phyloP scores from a whole-genome alignment of 2,113 vertebrate species.

The Sporophila hypoxantha region DNA sequence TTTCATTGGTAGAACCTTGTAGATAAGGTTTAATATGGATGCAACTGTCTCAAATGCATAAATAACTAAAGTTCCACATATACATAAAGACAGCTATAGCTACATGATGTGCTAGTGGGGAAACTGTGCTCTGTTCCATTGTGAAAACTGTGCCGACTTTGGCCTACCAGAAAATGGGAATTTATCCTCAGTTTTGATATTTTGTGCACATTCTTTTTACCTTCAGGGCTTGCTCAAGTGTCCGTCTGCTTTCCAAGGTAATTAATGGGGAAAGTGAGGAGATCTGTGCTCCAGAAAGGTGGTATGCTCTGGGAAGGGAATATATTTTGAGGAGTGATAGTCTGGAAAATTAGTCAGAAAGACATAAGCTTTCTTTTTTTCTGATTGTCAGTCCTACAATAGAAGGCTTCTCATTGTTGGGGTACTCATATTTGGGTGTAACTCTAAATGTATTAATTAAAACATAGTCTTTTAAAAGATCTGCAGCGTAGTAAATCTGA shows the following conservation, averaged over 20 bases:
- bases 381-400: neutral
- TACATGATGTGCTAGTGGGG: neutral
- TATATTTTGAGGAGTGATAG: neutral
- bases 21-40: neutral
- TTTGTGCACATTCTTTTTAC: neutral
- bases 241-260: neutral
- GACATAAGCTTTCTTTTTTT: neutral
- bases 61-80: neutral
- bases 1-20: neutral
- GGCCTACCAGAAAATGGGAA: neutral
- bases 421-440: neutral
- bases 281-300: neutral
- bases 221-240: neutral
- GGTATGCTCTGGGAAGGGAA: neutral
- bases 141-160: neutral
- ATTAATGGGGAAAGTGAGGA: neutral
- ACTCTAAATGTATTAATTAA: neutral
- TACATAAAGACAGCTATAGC: neutral
- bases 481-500: neutral
- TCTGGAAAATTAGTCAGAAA: neutral
- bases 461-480: neutral
- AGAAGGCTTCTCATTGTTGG: neutral
- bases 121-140: neutral
- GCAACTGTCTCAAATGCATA: neutral
- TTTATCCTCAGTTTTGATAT: neutral